phyloP scores from a whole-genome alignment of 2,888 invertebrate species.

The Parascotia fuliginaria region DNA sequence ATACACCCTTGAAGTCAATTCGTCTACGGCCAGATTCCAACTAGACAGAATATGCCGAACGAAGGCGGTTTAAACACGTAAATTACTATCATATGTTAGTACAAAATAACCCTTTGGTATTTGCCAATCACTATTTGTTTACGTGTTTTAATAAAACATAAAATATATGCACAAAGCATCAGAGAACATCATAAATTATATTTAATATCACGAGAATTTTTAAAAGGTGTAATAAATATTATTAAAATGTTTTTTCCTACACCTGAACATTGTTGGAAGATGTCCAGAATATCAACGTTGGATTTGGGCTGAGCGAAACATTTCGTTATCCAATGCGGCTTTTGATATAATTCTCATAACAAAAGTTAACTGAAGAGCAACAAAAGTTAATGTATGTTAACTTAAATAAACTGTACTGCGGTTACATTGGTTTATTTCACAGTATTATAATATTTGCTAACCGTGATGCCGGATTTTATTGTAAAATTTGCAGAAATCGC shows the following conservation, averaged over 20 bases:
- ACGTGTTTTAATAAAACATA: slow-evolving; percentile 32
- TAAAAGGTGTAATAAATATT: slow-evolving; percentile 55
- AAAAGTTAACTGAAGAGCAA: slow-evolving; percentile 33
- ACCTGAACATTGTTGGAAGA: slow-evolving; percentile 56
- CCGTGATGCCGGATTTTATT: slow-evolving; percentile 17
- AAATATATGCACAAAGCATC: slow-evolving; percentile 27
- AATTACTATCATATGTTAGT: slow-evolving; percentile 28
- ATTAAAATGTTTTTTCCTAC: slow-evolving; percentile 51
- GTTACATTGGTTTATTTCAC: slow-evolving; percentile 26
- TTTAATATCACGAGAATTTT: slow-evolving; percentile 48
- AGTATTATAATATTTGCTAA: slow-evolving; percentile 19
- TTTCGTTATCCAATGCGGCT: slow-evolving; percentile 42
- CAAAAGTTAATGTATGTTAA: slow-evolving; percentile 43
- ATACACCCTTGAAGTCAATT: too few relatives aligned
- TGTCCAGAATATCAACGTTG: slow-evolving; percentile 45
- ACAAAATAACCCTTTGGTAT: slow-evolving; percentile 23
- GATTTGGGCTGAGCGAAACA: slow-evolving; percentile 29
- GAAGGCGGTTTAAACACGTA: slow-evolving; percentile 35
- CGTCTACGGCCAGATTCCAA: too few relatives aligned
- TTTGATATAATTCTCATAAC: slow-evolving; percentile 33
- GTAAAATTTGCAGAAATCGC: slow-evolving; percentile 15
- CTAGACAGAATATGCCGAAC: slow-evolving; percentile 6
- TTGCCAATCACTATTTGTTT: slow-evolving; percentile 24
- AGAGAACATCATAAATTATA: slow-evolving; percentile 45
- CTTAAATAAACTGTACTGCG: slow-evolving; percentile 37